phyloP scores from a whole-genome alignment of 23 tunicate genomes.

The Corella eumyota region DNA sequence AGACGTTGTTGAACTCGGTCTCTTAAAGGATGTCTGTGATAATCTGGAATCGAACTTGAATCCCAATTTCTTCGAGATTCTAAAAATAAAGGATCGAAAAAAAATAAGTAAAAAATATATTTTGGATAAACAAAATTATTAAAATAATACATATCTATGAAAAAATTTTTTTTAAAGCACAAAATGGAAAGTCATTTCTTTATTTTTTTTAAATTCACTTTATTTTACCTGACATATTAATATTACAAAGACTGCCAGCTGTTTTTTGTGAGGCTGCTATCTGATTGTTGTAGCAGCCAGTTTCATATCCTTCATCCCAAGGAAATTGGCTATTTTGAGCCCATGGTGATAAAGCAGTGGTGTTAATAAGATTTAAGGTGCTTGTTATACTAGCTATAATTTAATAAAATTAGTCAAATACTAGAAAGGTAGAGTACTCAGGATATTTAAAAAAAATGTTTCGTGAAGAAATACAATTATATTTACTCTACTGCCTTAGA shows the following conservation, averaged over 20 bases:
- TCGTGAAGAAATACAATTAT: too few relatives aligned
- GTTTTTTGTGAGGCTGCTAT: conserved; percentile 54
- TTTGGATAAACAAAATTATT: too few relatives aligned
- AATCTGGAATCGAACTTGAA: conserved; percentile 72
- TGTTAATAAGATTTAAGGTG: conserved; percentile 80
- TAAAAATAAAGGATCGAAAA: neutral
- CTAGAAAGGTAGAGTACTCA: neutral
- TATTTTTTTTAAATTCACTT: neutral
- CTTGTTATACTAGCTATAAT: conserved; percentile 49
- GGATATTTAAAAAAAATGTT: too few relatives aligned
- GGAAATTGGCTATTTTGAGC: conserved; percentile 20
- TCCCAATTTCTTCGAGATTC: conserved; percentile 31
- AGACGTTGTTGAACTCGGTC: conserved; percentile 27
- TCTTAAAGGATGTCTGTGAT: conserved; percentile 11
- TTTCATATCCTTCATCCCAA: conserved; percentile 26
- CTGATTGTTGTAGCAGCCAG: conserved; percentile 1
- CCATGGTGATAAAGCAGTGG: conserved; percentile 64
- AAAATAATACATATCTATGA: too few relatives aligned
- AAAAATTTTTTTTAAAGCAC: neutral
- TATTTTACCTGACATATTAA: conserved; percentile 13
- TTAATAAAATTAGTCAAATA: neutral
- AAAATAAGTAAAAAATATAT: too few relatives aligned
- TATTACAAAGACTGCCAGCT: conserved; percentile 83
- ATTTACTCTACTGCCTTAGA: too few relatives aligned
- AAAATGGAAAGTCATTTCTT: neutral